Conservation (phyloP, 2,888 invertebrate species). For the Phyto melanocephala region DNA sequence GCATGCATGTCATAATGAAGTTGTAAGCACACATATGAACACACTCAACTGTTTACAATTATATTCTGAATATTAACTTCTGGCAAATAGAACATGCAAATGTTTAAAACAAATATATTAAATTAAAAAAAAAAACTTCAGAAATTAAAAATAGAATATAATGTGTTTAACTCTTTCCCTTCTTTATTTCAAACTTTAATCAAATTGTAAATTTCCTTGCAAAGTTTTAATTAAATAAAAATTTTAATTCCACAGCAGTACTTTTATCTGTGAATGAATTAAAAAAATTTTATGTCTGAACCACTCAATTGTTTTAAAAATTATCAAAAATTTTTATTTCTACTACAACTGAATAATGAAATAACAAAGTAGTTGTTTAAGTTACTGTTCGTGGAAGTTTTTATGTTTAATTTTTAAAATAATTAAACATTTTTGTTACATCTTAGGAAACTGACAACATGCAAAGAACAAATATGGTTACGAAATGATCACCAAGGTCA, state of each 20-base stretch:
- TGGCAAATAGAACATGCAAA: slow-evolving; percentile 18
- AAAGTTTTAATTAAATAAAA: slow-evolving; percentile 42
- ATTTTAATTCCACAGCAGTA: not conserved
- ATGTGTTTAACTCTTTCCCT: not conserved
- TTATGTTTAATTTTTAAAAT: too few species aligned
- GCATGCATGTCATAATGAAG: not conserved
- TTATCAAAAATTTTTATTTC: too few species aligned
- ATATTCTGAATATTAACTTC: not conserved
- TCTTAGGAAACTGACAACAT: too few species aligned
- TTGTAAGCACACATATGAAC: not conserved
- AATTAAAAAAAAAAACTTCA: not conserved
- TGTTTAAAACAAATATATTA: not conserved
- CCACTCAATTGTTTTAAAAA: too few species aligned
- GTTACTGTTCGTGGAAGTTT: too few species aligned
- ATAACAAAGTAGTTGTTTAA: too few species aligned
- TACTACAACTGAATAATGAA: too few species aligned
- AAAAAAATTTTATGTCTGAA: too few species aligned
- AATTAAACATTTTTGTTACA: too few species aligned
- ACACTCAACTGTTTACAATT: not conserved
- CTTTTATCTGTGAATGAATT: too few species aligned
- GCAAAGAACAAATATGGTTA: too few species aligned
- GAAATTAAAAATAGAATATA: not conserved
- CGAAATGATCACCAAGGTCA: too few species aligned
- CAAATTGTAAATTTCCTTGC: slow-evolving; percentile 33
- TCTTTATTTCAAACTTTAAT: slow-evolving; percentile 19